Evolutionary conservation across 2,888 invertebrate genomes (phyloP).

Genomic region (Eupithecia centaureata): DNA sequence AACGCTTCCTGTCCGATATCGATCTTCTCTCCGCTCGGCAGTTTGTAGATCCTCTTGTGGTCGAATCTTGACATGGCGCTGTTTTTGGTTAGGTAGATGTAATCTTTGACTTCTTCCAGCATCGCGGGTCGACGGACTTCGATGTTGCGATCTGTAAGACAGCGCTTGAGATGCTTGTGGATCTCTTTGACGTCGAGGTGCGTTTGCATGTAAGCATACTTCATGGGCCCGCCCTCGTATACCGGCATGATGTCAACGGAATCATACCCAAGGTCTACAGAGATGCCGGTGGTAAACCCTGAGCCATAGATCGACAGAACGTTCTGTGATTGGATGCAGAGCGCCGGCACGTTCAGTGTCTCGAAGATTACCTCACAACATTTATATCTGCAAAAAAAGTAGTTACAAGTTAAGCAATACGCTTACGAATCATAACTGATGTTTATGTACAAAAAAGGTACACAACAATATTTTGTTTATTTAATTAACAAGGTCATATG

Average conservation of each 20-base stretch:
- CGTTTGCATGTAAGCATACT: constrained; percentile 63
- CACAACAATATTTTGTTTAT: no score
- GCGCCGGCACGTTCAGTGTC: constrained; percentile 63
- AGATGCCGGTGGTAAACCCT: constrained; percentile 67
- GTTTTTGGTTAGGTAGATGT: constrained; percentile 53
- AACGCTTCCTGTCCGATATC: constrained; percentile 62
- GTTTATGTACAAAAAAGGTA: no score
- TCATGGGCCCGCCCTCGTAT: constrained; percentile 66
- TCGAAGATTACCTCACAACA: constrained; percentile 74
- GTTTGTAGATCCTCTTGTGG: constrained; percentile 46
- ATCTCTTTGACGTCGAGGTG: constrained; percentile 57
- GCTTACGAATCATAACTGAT: no score
- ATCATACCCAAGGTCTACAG: constrained; percentile 69
- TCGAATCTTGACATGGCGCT: constrained; percentile 44
- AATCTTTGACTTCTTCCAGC: constrained; percentile 50
- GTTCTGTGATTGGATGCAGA: constrained; percentile 67
- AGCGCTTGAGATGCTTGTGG: constrained; percentile 50
- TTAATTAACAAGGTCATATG: no score
- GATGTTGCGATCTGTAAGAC: constrained; percentile 49
- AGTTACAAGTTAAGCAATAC: neutral
- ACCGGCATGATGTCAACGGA: constrained; percentile 62
- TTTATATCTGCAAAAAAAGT: constrained; percentile 57
- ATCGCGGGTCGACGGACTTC: constrained; percentile 24
- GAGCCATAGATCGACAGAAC: constrained; percentile 67
- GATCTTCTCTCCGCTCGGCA: constrained; percentile 59